These are phyloP conservation scores for Lordiphosa clarofinis DNA, from an alignment of 1,140 invertebrate species.

Conservation along the genomic window DNA sequence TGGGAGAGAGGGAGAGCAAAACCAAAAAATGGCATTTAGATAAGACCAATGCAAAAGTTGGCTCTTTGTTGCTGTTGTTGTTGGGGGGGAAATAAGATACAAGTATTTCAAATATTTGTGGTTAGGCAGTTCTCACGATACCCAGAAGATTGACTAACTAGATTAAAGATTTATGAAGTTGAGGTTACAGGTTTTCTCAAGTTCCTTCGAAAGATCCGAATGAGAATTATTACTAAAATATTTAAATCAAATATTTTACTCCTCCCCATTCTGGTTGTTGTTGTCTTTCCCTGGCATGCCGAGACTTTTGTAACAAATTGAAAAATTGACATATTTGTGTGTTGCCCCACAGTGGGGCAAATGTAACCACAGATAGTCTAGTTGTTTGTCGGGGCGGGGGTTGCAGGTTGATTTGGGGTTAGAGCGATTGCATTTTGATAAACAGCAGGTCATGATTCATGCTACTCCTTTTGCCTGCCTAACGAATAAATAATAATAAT, in stretches of 20 bases:
- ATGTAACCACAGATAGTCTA: conserved; percentile 43
- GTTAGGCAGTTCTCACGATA: conserved; percentile 8
- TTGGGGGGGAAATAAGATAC: conserved; percentile 15
- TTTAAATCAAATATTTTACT: background rate
- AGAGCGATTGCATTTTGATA: conserved; percentile 34
- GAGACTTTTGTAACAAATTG: conserved; percentile 36
- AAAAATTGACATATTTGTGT: conserved; percentile 42
- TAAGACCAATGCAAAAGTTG: conserved; percentile 47
- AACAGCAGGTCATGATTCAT: conserved; percentile 55
- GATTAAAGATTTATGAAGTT: no score
- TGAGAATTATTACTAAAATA: background rate
- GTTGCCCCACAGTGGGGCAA: conserved; percentile 5
- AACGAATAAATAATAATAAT: conserved; percentile 9
- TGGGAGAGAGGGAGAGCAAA: conserved; percentile 15
- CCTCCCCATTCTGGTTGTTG: background rate
- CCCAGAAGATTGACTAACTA: no score
- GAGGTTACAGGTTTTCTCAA: no score
- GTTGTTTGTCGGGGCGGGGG: background rate
- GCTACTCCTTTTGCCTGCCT: conserved; percentile 44
- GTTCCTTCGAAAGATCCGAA: no score
- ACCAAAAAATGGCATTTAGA: conserved; percentile 66
- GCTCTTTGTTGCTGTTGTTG: conserved; percentile 1
- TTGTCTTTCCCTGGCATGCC: conserved; percentile 4
- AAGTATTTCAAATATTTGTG: conserved; percentile 37
- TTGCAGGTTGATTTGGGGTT: background rate